Percentiles rank a stretch among this genome's conserved stretches.
phyloP scores from a whole-genome alignment of 2,113 vertebrate genomes.

The Neolamprologus devosi region DNA sequence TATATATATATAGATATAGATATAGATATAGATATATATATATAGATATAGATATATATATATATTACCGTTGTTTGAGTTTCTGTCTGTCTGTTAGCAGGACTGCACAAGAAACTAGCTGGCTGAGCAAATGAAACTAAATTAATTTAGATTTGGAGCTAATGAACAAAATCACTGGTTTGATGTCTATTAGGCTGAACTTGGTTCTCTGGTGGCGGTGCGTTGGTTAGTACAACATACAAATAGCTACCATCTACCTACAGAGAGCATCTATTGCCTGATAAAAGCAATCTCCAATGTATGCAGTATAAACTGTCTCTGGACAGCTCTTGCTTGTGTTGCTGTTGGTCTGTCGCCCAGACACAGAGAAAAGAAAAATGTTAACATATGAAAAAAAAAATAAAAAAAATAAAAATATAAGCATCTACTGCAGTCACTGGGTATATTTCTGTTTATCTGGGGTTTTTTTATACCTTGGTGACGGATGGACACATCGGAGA shows the following conservation, averaged over 20 bases:
- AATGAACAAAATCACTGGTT: background rate
- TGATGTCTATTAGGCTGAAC: background rate
- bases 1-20: no score
- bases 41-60: no score
- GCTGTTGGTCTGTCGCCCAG: background rate
- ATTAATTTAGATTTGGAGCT: background rate
- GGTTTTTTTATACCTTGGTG: background rate
- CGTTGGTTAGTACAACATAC: background rate
- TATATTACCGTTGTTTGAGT: background rate
- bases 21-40: no score
- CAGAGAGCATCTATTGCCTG: background rate
- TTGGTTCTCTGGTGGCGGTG: background rate
- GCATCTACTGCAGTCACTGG: background rate
- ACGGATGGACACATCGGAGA: fast-evolving
- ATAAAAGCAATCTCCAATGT: background rate
- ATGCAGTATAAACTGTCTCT: background rate
- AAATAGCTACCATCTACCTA: background rate
- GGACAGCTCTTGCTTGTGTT: background rate
- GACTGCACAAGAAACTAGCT: background rate
- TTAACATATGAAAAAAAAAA: background rate
- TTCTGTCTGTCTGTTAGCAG: background rate
- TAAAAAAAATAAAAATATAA: background rate
- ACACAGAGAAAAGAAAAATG: background rate
- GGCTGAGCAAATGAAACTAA: background rate
- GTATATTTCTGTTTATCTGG: background rate